Evolutionary conservation across 2,113 vertebrate genomes (phyloP).

Genomic region (Calonectris borealis): DNA sequence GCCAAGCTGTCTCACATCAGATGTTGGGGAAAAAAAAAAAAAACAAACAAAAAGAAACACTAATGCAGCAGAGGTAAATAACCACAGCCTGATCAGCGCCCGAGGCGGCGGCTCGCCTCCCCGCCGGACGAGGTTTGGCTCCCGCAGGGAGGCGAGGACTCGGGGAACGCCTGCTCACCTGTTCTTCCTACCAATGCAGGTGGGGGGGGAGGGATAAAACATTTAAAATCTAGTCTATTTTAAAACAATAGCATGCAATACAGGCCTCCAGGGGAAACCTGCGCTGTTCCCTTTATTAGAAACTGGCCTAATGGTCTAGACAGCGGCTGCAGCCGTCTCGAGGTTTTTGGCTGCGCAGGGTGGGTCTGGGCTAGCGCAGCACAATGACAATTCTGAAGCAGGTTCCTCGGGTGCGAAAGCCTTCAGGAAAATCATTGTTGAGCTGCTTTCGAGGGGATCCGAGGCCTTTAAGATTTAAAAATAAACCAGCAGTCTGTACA

Average conservation of each 20-base stretch:
- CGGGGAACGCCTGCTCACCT: neutral
- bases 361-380: neutral
- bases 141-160: neutral
- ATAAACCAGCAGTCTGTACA: constrained; percentile 67
- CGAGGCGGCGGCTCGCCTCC: neutral
- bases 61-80: neutral
- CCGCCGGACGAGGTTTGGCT: neutral
- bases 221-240: constrained; percentile 38
- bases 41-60: neutral
- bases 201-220: neutral
- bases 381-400: neutral
- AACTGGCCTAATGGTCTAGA: neutral
- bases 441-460: neutral
- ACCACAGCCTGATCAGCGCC: neutral
- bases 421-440: neutral
- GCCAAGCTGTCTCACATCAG: constrained; percentile 1
- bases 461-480: constrained; percentile 61
- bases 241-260: constrained; percentile 49
- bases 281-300: neutral
- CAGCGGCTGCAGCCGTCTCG: neutral
- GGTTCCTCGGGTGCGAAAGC: neutral
- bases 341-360: neutral
- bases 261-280: constrained; percentile 30
- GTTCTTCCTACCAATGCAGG: constrained; percentile 4
- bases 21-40: neutral